Conservation (phyloP, 2,888 invertebrate species). For the Podotricha telesiphe region DNA sequence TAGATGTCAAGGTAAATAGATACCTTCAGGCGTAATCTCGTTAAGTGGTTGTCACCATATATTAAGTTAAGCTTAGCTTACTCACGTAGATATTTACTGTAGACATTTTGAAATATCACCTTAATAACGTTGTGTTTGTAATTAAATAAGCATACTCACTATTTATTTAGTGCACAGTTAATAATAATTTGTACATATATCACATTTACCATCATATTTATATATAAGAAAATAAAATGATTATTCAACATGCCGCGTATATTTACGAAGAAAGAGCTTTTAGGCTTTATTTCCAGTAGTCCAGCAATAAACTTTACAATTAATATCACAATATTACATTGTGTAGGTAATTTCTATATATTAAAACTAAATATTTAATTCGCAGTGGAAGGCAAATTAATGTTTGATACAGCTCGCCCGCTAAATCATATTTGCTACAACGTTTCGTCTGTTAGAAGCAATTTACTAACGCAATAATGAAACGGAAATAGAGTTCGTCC, state of each 20-base stretch:
- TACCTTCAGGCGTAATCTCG: slow-evolving; percentile 66
- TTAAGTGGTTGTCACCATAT: slow-evolving; percentile 78
- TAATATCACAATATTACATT: neutral
- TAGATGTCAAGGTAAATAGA: slow-evolving; percentile 43
- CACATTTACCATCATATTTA: no score
- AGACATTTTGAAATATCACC: slow-evolving; percentile 47
- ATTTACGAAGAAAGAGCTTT: no score
- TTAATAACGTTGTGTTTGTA: slow-evolving; percentile 15
- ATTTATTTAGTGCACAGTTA: no score
- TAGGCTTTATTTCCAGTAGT: neutral
- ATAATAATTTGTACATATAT: neutral
- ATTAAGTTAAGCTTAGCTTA: slow-evolving; percentile 69
- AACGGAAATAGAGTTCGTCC: slow-evolving; percentile 65
- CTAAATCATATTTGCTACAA: slow-evolving; percentile 71
- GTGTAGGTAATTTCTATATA: slow-evolving; percentile 8
- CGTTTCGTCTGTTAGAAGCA: slow-evolving; percentile 65
- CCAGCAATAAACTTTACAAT: neutral
- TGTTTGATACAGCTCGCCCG: slow-evolving; percentile 70
- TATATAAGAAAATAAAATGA: no score
- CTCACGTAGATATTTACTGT: slow-evolving; percentile 53
- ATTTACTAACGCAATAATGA: slow-evolving; percentile 66
- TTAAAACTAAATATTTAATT: slow-evolving; percentile 44
- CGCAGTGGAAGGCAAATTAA: slow-evolving; percentile 65
- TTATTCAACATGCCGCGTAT: no score
- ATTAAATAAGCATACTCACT: neutral